These are phyloP conservation scores for Microctenopoma stevenorrisi DNA, from an alignment of 2,797 vertebrate species.

Conservation along the genomic window DNA sequence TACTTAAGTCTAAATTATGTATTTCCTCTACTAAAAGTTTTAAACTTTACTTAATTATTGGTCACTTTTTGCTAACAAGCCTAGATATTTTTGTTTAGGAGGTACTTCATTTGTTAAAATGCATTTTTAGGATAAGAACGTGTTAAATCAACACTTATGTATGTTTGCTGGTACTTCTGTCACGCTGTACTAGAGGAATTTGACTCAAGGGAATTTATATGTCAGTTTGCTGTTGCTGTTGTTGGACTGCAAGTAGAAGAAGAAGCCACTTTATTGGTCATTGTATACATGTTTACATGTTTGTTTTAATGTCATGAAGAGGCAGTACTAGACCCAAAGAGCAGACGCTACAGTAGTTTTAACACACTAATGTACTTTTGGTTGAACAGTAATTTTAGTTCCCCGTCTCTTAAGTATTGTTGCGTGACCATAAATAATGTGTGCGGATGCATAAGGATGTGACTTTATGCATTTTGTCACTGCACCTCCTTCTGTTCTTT, in stretches of 20 bases:
- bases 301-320: neutral
- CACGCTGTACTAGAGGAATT: constrained; percentile 11
- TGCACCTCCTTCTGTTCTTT: neutral
- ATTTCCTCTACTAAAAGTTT: constrained; percentile 7
- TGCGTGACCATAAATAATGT: neutral
- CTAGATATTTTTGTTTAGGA: neutral
- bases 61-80: neutral
- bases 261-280: no score
- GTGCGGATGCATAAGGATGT: neutral
- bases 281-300: no score
- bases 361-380: constrained; percentile 4
- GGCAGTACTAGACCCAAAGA: no score
- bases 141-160: constrained; percentile 15
- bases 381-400: neutral
- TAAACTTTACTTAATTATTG: neutral
- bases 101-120: constrained; percentile 15
- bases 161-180: constrained; percentile 13
- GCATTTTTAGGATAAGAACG: constrained; percentile 1
- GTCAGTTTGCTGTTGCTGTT: constrained; percentile 37
- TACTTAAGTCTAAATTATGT: constrained; percentile 7
- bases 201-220: constrained; percentile 34
- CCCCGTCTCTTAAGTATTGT: neutral
- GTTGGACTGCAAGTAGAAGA: constrained; percentile 10
- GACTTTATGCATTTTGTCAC: neutral
- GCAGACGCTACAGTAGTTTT: neutral